phyloP scores from a whole-genome alignment of 2,888 invertebrate species.

The Oscheius sp. region DNA sequence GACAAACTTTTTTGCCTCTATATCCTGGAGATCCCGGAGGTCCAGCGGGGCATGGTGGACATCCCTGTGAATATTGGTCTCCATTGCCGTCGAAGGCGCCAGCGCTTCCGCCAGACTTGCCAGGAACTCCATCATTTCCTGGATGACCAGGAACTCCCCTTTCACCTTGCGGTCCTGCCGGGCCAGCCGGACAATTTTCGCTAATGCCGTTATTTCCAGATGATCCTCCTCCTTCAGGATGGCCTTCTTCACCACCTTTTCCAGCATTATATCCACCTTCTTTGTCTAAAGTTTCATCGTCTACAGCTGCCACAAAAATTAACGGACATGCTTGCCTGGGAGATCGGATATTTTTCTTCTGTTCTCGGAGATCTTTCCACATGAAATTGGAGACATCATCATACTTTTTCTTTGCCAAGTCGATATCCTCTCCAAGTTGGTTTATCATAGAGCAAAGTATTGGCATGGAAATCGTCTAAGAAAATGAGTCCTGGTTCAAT shows the following conservation, averaged over 20 bases:
- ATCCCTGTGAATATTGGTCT: constrained; percentile 28
- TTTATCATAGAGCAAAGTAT: constrained; percentile 59
- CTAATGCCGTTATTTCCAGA: constrained; percentile 31
- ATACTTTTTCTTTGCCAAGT: constrained; percentile 53
- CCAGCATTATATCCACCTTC: constrained; percentile 26
- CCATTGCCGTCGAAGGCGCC: constrained; percentile 16
- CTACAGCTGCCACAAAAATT: neutral
- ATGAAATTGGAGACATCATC: constrained; percentile 64
- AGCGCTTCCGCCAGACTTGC: constrained; percentile 32
- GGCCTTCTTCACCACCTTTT: constrained; percentile 21
- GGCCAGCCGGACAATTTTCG: constrained; percentile 57
- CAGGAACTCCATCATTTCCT: constrained; percentile 60
- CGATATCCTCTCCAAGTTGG: constrained; percentile 59
- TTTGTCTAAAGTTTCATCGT: constrained; percentile 40
- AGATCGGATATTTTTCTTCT: constrained; percentile 53
- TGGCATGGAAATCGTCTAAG: constrained; percentile 49
- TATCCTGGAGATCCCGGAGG: constrained; percentile 68
- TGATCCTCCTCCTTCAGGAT: constrained; percentile 4
- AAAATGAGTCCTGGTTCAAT: neutral
- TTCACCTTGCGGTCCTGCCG: constrained; percentile 48
- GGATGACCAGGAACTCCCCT: constrained; percentile 25
- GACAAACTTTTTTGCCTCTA: constrained; percentile 65
- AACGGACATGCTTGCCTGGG: constrained; percentile 56
- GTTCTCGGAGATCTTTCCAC: constrained; percentile 63
- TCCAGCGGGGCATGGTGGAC: constrained; percentile 67